These are phyloP conservation scores for Oxyruncus cristatus DNA, from an alignment of 2,113 vertebrate species.

Conservation along the genomic window DNA sequence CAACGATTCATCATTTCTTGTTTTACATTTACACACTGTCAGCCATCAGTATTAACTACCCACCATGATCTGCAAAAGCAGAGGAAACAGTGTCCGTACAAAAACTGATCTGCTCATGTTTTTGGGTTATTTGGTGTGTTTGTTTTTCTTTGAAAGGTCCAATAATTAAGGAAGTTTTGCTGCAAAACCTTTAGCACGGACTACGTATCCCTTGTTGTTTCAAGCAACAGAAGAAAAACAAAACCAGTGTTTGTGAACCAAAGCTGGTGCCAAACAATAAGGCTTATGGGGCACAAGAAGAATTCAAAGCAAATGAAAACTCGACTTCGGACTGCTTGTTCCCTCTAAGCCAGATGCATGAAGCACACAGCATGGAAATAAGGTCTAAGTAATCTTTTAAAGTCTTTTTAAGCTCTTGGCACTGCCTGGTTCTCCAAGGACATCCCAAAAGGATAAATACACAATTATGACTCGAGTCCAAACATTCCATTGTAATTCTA, in stretches of 20 bases:
- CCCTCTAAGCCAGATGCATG: constrained; percentile 10
- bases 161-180: background rate
- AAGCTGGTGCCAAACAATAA: constrained; percentile 19
- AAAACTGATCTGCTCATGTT: background rate
- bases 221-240: background rate
- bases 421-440: constrained; percentile 28
- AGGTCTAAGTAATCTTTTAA: constrained; percentile 43
- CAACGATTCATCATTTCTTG: background rate
- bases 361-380: constrained; percentile 43
- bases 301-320: constrained; percentile 50
- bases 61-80: background rate
- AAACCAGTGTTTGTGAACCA: background rate
- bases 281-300: background rate
- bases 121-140: background rate
- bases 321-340: constrained; percentile 18
- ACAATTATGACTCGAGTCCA: constrained; percentile 44
- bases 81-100: background rate
- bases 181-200: background rate
- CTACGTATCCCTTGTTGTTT: background rate
- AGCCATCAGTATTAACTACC: background rate
- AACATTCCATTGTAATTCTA: constrained; percentile 59
- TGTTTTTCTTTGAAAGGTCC: background rate
- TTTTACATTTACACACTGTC: background rate
- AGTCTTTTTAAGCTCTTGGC: constrained; percentile 58
- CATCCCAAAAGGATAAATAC: constrained; percentile 56